Evolutionary conservation across 2,888 invertebrate genomes (phyloP), one percentile per base, ranked within the genome.

Genomic region (Trichopoda pennipes): DNA sequence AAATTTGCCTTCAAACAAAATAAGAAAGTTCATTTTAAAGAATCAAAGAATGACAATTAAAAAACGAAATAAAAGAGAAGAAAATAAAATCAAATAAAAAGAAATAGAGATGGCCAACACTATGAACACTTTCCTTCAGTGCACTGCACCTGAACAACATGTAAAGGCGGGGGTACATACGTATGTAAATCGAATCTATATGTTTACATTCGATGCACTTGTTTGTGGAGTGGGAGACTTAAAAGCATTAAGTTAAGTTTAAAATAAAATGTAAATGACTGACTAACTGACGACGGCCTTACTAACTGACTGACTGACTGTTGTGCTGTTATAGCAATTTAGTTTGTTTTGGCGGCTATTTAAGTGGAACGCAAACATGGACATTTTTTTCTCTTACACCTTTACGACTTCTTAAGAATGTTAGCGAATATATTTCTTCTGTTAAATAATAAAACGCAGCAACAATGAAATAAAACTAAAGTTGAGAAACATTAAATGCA

Each of bases 321-420:
- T 68, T 68, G 55, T 84, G 85, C 56, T 68, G 55, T 81, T 83
- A 77, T 72, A 75, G 80, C 63, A 79, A 82, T 82, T 82, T 79
- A 82, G 75, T 79, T 79, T 79, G 75, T 82, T 78, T 75, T 79
- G 81, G 74, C 81, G 82, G 82, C 82, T 82, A 79, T 79, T 82
- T 79, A 82, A 82, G 82, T 82, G 82, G 82, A 82, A 82, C 82
- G 82, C 82, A 82, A 82, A 82, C 73, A 82, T 79, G 82, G 75
- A 82, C 68, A 82, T 79, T 82, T 70, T 82, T 70, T 77, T 72
- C 79, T 82, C 79, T 82, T 79, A 72, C 66, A 82, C 69, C 82
- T 82, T 82, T 82, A 82, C 79, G 82, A 82, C 82, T 79, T 82
- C 82, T 82, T 75, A 82, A 82, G 82, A 82, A 82, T 79, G 75